phyloP scores from a whole-genome alignment of 2,113 vertebrate genomes.

The Ramphastos sulfuratus region DNA sequence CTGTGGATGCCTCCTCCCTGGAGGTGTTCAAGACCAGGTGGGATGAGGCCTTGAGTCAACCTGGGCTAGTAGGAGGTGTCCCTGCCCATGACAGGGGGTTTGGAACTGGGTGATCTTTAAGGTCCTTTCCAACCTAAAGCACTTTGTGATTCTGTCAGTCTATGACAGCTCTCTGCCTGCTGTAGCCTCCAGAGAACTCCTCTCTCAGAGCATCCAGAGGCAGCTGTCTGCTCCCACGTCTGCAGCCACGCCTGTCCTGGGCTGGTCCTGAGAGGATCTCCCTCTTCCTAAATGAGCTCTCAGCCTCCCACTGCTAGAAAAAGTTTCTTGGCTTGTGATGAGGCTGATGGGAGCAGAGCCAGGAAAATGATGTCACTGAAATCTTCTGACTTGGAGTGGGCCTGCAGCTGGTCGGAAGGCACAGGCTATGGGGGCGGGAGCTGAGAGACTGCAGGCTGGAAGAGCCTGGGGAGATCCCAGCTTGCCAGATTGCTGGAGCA shows the following conservation, averaged over 20 bases:
- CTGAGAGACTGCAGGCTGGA: not conserved
- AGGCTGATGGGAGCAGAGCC: slow-evolving; percentile 49
- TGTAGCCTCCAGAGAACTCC: not conserved
- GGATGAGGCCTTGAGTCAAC: too few relatives aligned
- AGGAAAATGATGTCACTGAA: slow-evolving; percentile 38
- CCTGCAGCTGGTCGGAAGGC: slow-evolving; percentile 27
- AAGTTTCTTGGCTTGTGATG: slow-evolving; percentile 50
- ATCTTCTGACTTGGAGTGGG: slow-evolving; percentile 21
- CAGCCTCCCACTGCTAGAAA: slow-evolving; percentile 38
- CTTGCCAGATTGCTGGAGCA: fast-evolving
- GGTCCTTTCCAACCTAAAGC: too few relatives aligned
- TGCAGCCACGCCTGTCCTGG: not conserved
- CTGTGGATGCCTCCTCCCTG: too few relatives aligned
- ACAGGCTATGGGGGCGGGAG: not conserved
- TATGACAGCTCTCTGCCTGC: not conserved
- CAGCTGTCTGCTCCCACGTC: not conserved
- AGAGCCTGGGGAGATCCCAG: not conserved
- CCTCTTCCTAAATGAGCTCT: slow-evolving; percentile 16
- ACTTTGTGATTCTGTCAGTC: too few relatives aligned
- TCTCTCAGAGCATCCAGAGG: not conserved
- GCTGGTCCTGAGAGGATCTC: not conserved
- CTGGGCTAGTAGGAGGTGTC: too few relatives aligned
- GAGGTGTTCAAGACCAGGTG: too few relatives aligned
- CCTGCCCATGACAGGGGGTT: too few relatives aligned
- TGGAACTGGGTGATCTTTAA: too few relatives aligned